These are phyloP conservation scores for Epinotia ramella DNA, from an alignment of 2,888 invertebrate species.

Conservation along the genomic window DNA sequence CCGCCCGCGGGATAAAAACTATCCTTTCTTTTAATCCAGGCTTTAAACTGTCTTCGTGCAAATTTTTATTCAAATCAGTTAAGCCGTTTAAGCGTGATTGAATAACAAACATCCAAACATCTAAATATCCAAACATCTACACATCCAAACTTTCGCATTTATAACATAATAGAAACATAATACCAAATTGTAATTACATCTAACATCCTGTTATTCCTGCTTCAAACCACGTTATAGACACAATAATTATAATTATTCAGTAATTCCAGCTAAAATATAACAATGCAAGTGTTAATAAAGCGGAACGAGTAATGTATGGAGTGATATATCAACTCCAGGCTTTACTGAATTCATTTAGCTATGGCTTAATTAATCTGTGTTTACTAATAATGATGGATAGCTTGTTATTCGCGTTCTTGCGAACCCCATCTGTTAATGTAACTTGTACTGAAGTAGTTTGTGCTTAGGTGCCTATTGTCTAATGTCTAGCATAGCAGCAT, in stretches of 20 bases:
- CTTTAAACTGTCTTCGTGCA: no score
- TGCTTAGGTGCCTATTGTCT: neutral
- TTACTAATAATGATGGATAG: slow-evolving; percentile 45
- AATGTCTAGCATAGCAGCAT: neutral
- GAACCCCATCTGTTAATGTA: slow-evolving; percentile 35
- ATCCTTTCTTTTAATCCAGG: no score
- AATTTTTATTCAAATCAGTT: no score
- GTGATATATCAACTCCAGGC: slow-evolving; percentile 40
- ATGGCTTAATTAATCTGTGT: slow-evolving; percentile 42
- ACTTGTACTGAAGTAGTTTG: slow-evolving; percentile 30
- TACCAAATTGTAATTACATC: no score
- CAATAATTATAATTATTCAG: neutral
- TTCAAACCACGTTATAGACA: neutral
- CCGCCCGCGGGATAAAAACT: no score
- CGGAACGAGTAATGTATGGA: neutral
- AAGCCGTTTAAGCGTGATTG: no score
- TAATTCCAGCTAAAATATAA: neutral
- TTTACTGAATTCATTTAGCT: slow-evolving; percentile 42
- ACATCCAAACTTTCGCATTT: no score
- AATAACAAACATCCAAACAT: no score
- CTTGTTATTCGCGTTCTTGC: slow-evolving; percentile 35
- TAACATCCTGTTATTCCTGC: neutral
- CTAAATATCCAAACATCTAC: no score
- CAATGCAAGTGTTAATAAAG: neutral
- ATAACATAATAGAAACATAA: no score